Percentiles rank a stretch among this genome's conserved stretches.
Evolutionary conservation across 2,888 invertebrate genomes (phyloP).

Genomic region (Amphipoea lucens): DNA sequence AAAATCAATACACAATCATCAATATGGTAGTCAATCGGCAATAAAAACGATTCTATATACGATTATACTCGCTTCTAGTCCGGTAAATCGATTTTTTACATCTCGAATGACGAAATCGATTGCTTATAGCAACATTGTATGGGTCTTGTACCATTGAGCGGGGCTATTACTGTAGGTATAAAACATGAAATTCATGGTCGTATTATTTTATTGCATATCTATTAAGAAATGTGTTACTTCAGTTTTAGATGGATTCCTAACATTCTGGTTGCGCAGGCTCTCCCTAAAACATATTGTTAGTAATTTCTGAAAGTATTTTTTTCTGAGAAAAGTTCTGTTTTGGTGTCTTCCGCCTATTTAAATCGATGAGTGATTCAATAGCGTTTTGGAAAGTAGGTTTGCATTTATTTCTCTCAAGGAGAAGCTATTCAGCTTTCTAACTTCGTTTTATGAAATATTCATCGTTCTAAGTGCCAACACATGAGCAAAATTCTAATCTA

Average conservation of each 20-base stretch:
- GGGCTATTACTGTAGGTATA: slow-evolving; percentile 67
- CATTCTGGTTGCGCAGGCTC: slow-evolving; percentile 18
- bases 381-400: background rate
- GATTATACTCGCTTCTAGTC: slow-evolving; percentile 80
- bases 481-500: background rate
- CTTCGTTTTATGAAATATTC: slow-evolving; percentile 5
- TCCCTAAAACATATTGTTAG: slow-evolving; percentile 5
- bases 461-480: background rate
- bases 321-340: background rate
- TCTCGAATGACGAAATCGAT: slow-evolving; percentile 80
- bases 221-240: slow-evolving; percentile 59
- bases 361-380: background rate
- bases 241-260: slow-evolving; percentile 48
- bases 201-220: slow-evolving; percentile 64
- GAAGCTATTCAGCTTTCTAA: slow-evolving; percentile 10
- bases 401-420: slow-evolving; percentile 2
- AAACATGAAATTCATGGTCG: slow-evolving; percentile 67
- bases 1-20: slow-evolving; percentile 77
- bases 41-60: slow-evolving; percentile 82
- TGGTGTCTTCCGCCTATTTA: too few species aligned
- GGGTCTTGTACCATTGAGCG: slow-evolving; percentile 71
- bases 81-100: slow-evolving; percentile 81
- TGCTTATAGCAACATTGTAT: slow-evolving; percentile 82
- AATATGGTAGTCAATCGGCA: slow-evolving; percentile 79
- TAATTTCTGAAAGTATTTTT: background rate